phyloP scores from a whole-genome alignment of 2,888 invertebrate species.

The Pocota personata region DNA sequence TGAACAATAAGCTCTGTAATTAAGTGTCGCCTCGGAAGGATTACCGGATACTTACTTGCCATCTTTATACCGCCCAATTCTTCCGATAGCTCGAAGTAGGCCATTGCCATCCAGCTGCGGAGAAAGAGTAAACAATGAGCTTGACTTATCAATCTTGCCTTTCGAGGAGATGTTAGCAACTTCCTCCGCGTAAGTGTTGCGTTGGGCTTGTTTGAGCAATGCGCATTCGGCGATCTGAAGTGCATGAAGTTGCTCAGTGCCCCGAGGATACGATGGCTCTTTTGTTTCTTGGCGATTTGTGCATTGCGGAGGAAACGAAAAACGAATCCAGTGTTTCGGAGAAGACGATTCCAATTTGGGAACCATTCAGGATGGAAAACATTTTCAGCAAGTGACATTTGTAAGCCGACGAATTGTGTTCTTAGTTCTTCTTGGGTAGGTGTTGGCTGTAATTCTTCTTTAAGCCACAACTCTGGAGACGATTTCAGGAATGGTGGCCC shows the following conservation, averaged over 20 bases:
- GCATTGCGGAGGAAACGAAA: too few species aligned
- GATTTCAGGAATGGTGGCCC: too few species aligned
- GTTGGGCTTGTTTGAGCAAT: neutral
- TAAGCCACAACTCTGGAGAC: too few species aligned
- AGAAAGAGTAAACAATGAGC: neutral
- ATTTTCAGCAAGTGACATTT: neutral
- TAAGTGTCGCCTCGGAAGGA: neutral
- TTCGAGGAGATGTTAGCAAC: neutral
- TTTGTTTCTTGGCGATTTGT: too few species aligned
- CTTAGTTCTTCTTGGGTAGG: neutral
- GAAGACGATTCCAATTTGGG: neutral
- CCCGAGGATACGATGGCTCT: too few species aligned
- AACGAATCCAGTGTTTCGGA: too few species aligned
- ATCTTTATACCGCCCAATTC: neutral
- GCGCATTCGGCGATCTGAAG: too few species aligned
- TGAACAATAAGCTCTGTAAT: neutral
- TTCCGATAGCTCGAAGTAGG: neutral
- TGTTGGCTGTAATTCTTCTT: neutral
- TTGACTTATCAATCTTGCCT: conserved; percentile 2
- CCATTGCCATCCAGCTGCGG: neutral
- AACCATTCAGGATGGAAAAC: neutral
- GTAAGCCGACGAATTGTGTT: neutral
- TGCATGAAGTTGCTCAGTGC: too few species aligned
- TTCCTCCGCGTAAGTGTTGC: neutral
- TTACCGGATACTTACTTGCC: neutral